A percentile compares a stretch with the other conserved stretches of the same genome.
Evolutionary conservation across 2,888 invertebrate genomes (phyloP).

Genomic region (Hypercompe scribonia): DNA sequence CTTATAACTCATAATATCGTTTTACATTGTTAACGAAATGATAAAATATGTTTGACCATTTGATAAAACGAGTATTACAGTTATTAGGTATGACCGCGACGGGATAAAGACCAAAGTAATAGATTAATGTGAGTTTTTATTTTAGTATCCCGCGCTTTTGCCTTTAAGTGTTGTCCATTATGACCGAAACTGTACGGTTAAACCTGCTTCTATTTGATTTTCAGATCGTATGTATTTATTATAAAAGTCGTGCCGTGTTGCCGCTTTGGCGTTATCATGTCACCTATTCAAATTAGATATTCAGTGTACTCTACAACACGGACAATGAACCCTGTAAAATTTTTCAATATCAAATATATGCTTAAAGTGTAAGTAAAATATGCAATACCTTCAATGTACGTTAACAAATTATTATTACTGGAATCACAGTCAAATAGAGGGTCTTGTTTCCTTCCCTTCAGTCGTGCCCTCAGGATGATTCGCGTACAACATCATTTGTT

Average conservation of each 20-base stretch:
- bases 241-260: background rate
- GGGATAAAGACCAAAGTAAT: background rate
- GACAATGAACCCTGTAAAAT: background rate
- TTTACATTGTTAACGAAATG: too few relatives aligned
- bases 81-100: too few relatives aligned
- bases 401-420: constrained; percentile 55
- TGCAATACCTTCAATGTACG: constrained; percentile 13
- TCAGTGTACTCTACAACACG: too few relatives aligned
- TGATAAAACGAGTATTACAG: background rate
- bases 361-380: background rate
- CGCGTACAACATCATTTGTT: constrained; percentile 67
- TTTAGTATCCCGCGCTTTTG: too few relatives aligned
- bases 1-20: too few relatives aligned
- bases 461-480: constrained; percentile 40
- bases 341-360: background rate
- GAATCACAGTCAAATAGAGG: constrained; percentile 51
- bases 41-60: background rate
- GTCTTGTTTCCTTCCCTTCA: constrained; percentile 29
- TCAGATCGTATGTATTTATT: background rate
- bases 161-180: too few relatives aligned
- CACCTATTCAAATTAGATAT: too few relatives aligned
- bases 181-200: too few relatives aligned
- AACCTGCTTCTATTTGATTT: background rate
- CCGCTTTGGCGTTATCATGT: too few relatives aligned
- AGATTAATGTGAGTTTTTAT: background rate